phyloP scores from a whole-genome alignment of 2,888 invertebrate genomes.

The Altica lythri region DNA sequence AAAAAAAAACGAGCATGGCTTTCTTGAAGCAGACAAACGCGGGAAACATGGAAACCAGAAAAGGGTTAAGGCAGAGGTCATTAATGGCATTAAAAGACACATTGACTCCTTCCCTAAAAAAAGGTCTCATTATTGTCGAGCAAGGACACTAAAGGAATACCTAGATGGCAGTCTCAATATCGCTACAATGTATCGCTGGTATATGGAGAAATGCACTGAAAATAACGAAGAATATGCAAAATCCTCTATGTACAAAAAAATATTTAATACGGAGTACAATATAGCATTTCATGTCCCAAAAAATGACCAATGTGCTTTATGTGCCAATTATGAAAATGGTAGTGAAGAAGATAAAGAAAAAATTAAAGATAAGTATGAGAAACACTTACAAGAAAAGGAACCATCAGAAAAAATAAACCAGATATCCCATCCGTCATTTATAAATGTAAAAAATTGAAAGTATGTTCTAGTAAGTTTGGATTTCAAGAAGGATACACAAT shows the following conservation, averaged over 20 bases:
- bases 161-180: too few species aligned
- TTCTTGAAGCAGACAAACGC: neutral
- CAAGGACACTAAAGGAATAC: neutral
- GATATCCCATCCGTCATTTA: too few species aligned
- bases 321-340: constrained; percentile 2
- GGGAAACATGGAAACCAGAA: neutral
- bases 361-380: constrained; percentile 5
- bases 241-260: neutral
- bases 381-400: neutral
- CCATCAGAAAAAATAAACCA: too few species aligned
- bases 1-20: neutral
- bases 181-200: too few species aligned
- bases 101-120: neutral
- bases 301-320: constrained; percentile 7
- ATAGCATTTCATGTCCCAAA: constrained; percentile 10
- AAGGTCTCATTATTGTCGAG: neutral
- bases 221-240: constrained; percentile 3
- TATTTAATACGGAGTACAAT: constrained; percentile 4
- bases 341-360: constrained; percentile 4
- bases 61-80: neutral
- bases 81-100: neutral
- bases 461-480: too few species aligned
- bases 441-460: too few species aligned
- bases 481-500: too few species aligned
- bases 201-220: neutral